These are phyloP conservation scores for Vandiemenella viatica DNA, from an alignment of 2,888 invertebrate genomes.

Conservation along the genomic window DNA sequence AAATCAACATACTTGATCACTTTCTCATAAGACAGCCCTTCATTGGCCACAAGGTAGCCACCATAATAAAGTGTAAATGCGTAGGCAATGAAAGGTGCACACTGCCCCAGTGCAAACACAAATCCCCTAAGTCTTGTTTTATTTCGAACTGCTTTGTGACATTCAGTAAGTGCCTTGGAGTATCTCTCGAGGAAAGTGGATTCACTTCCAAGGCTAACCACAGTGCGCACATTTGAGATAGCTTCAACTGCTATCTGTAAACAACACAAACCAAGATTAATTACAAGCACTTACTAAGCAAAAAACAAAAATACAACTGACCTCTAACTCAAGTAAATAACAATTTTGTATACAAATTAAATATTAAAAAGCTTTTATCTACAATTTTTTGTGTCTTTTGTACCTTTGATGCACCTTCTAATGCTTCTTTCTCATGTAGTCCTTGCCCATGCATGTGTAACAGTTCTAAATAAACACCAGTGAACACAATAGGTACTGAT, in stretches of 20 bases:
- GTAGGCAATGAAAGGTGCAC: conserved; percentile 55
- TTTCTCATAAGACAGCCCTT: conserved; percentile 43
- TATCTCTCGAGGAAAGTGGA: conserved; percentile 43
- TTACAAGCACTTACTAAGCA: no score
- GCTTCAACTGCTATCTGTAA: conserved; percentile 51
- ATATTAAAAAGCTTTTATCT: no score
- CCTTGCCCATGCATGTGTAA: conserved; percentile 38
- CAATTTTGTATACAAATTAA: no score
- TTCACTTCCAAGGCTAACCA: conserved; percentile 50
- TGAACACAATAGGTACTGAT: conserved; percentile 50
- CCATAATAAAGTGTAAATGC: conserved; percentile 57
- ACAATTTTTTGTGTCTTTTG: no score
- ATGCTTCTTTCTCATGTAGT: conserved; percentile 40
- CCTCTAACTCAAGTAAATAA: no score
- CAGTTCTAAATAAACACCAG: conserved; percentile 49
- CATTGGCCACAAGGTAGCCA: conserved; percentile 46
- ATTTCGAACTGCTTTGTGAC: conserved; percentile 32
- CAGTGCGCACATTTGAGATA: conserved; percentile 54
- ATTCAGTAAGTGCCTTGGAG: conserved; percentile 35
- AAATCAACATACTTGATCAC: conserved; percentile 55
- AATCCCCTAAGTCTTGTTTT: conserved; percentile 47
- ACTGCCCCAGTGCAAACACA: conserved; percentile 57
- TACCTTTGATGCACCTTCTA: conserved; percentile 45
- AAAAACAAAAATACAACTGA: no score
- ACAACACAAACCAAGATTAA: no score